Percentiles rank a stretch among this genome's conserved stretches.
Evolutionary conservation across 2,113 vertebrate species (phyloP).

Genomic region (Monopterus albus): DNA sequence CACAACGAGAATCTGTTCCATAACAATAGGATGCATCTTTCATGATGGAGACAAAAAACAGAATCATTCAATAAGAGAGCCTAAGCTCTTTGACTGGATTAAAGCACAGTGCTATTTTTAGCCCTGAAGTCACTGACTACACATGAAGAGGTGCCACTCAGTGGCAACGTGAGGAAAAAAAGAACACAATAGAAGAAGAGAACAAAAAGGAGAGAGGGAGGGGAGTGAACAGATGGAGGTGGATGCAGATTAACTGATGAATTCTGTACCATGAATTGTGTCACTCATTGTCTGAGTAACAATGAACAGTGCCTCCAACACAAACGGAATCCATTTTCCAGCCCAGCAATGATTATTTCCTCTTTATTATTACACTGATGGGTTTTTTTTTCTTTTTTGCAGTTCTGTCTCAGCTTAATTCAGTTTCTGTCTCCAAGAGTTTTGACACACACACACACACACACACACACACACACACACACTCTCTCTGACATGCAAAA

Average conservation of each 20-base stretch:
- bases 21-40: constrained; percentile 36
- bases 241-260: constrained; percentile 43
- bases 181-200: constrained; percentile 36
- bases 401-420: neutral
- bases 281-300: constrained; percentile 49
- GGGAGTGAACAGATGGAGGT: constrained; percentile 1
- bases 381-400: neutral
- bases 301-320: constrained; percentile 51
- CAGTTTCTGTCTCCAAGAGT: neutral
- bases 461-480: neutral
- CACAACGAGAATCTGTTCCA: constrained; percentile 29
- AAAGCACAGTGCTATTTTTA: constrained; percentile 25
- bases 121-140: constrained; percentile 46
- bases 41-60: constrained; percentile 19
- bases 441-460: neutral
- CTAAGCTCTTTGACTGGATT: constrained; percentile 9
- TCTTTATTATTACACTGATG: constrained; percentile 41
- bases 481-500: no score
- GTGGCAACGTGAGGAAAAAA: neutral
- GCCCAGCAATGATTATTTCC: constrained; percentile 31
- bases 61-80: constrained; percentile 41
- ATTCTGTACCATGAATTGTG: constrained; percentile 36
- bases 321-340: constrained; percentile 52
- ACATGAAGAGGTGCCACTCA: constrained; percentile 53
- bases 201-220: neutral